These are phyloP conservation scores for Parazoanthus atlanticus DNA, from an alignment of 92 coral and sea anemone genomes.

Conservation along the genomic window DNA sequence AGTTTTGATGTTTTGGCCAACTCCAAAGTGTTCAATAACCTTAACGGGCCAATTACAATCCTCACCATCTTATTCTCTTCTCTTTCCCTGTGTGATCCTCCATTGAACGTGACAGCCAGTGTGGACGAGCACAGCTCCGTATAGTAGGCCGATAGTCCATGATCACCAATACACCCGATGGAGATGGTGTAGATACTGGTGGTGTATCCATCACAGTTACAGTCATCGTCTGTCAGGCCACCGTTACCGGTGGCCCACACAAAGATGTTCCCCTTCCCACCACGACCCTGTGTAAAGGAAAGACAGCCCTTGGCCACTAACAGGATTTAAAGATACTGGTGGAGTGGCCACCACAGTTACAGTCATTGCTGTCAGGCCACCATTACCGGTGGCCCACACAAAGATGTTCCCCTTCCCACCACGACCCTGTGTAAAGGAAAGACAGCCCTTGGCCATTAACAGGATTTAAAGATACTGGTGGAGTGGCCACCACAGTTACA, in stretches of 20 bases:
- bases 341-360: too few species aligned
- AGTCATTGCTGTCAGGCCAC: too few species aligned
- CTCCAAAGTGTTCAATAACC: neutral
- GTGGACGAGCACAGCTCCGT: conserved; percentile 95
- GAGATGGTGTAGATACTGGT: conserved; percentile 67
- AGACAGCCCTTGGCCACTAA: too few species aligned
- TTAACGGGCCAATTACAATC: neutral
- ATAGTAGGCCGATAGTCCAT: conserved; percentile 93
- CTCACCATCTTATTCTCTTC: conserved; percentile 94
- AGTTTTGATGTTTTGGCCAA: neutral
- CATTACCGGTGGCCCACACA: too few species aligned
- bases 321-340: too few species aligned
- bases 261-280: conserved; percentile 62
- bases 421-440: conserved; percentile 66
- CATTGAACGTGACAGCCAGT: conserved; percentile 90
- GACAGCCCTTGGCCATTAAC: too few species aligned
- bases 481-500: too few species aligned
- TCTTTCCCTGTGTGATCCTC: conserved; percentile 90
- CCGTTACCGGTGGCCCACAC: conserved; percentile 99
- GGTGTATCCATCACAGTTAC: conserved; percentile 82
- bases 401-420: conserved; percentile 67
- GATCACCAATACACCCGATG: conserved; percentile 89
- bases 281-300: too few species aligned
- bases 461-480: too few species aligned
- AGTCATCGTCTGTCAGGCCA: conserved; percentile 92